Conservation (phyloP, 2,888 invertebrate species). For the Salticus scenicus region DNA sequence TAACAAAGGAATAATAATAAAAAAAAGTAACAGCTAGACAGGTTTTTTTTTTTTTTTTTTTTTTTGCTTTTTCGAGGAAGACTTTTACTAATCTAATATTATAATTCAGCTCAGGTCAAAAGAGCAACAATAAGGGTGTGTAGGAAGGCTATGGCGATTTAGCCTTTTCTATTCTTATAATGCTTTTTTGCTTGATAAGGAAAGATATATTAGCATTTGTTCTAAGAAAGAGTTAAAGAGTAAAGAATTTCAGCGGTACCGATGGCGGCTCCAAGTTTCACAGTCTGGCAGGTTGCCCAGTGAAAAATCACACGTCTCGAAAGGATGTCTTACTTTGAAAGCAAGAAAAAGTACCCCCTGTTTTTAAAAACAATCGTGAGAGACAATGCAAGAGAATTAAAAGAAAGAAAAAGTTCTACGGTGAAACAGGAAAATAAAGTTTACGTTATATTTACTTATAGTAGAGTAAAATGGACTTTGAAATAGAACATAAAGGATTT, state of each 20-base stretch:
- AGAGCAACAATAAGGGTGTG: neutral
- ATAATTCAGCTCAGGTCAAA: constrained; percentile 8
- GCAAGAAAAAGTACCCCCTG: too few relatives aligned
- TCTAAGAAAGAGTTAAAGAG: neutral
- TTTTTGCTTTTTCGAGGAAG: neutral
- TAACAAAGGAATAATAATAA: neutral
- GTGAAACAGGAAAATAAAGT: too few relatives aligned
- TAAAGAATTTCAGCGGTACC: constrained; percentile 1
- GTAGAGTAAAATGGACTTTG: too few relatives aligned
- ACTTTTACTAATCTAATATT: constrained; percentile 15
- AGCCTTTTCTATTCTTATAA: constrained; percentile 1
- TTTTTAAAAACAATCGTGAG: too few relatives aligned
- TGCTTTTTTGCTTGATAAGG: constrained; percentile 28
- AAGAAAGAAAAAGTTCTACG: too few relatives aligned
- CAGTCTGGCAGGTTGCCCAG: constrained; percentile 42
- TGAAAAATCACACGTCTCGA: too few relatives aligned
- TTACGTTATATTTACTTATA: too few relatives aligned
- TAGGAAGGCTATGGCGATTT: too few relatives aligned
- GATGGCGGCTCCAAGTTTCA: neutral
- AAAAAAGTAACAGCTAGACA: neutral
- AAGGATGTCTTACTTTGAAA: too few relatives aligned
- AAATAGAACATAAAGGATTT: too few relatives aligned
- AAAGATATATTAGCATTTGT: constrained; percentile 52
- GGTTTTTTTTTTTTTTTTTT: neutral
- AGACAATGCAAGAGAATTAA: too few relatives aligned